Percentiles rank a stretch among this genome's conserved stretches.
Evolutionary conservation across 2,888 invertebrate species (phyloP).

Genomic region (Scaptomyza tumidula): DNA sequence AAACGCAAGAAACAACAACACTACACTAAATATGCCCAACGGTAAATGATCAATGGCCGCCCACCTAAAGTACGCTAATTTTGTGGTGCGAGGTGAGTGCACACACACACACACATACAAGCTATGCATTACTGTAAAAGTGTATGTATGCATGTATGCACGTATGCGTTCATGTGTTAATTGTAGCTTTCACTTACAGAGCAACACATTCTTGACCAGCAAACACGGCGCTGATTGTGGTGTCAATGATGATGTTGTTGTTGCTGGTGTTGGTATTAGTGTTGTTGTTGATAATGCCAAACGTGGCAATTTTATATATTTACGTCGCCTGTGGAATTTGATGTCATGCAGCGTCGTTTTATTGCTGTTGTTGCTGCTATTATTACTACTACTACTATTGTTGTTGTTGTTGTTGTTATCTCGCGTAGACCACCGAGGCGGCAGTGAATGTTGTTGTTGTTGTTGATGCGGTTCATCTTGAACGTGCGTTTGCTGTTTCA

Average conservation of each 20-base stretch:
- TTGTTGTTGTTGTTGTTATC: slow-evolving; percentile 56
- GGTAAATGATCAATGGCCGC: slow-evolving; percentile 40
- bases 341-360: slow-evolving; percentile 68
- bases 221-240: slow-evolving; percentile 57
- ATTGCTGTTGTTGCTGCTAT: slow-evolving; percentile 22
- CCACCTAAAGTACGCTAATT: slow-evolving; percentile 23
- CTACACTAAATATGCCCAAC: slow-evolving; percentile 33
- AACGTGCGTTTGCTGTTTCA: slow-evolving; percentile 60
- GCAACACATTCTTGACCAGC: slow-evolving; percentile 79
- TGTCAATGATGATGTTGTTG: slow-evolving; percentile 28
- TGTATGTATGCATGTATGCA: background rate
- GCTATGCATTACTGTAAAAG: background rate
- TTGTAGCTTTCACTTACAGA: slow-evolving; percentile 77
- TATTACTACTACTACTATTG: slow-evolving; percentile 3
- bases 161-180: slow-evolving; percentile 11
- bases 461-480: slow-evolving; percentile 29
- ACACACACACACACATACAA: background rate
- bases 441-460: slow-evolving; percentile 10
- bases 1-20: slow-evolving; percentile 35
- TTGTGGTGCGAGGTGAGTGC: background rate
- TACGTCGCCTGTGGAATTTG: slow-evolving; percentile 75
- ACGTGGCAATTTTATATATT: slow-evolving; percentile 75
- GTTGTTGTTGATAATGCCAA: slow-evolving; percentile 60
- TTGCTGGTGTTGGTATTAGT: slow-evolving; percentile 36
- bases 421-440: slow-evolving; percentile 47